These are phyloP conservation scores for Bedellia somnulentella DNA, from an alignment of 2,888 invertebrate species.

Conservation along the genomic window DNA sequence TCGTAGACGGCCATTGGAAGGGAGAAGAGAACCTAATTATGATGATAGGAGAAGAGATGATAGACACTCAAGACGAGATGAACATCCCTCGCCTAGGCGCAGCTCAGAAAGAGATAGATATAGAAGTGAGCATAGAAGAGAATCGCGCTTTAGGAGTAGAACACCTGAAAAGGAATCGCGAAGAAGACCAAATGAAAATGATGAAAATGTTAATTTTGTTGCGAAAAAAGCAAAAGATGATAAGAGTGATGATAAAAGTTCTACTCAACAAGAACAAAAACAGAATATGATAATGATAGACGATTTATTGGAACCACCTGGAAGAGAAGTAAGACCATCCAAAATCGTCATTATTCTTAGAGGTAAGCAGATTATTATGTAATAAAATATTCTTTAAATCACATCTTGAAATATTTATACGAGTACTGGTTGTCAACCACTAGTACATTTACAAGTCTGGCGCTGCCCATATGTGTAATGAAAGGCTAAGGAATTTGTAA, in stretches of 20 bases:
- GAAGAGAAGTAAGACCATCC: constrained; percentile 75
- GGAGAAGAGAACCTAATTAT: constrained; percentile 6
- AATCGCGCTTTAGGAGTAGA: no score
- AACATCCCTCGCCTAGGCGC: no score
- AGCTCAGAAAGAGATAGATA: constrained; percentile 21
- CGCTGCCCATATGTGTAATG: no score
- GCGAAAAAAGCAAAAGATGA: constrained; percentile 27
- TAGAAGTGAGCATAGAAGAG: constrained; percentile 16
- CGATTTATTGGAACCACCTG: constrained; percentile 80
- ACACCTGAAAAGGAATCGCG: constrained; percentile 34
- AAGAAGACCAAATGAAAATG: constrained; percentile 34
- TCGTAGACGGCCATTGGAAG: constrained; percentile 12
- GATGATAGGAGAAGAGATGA: constrained; percentile 6
- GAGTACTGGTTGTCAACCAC: no score
- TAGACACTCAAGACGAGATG: constrained; percentile 5
- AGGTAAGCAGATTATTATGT: constrained; percentile 39
- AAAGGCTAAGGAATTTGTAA: no score
- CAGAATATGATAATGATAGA: constrained; percentile 67
- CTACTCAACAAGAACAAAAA: no score
- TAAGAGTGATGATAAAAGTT: no score
- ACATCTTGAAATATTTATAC: no score
- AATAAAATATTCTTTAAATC: neutral
- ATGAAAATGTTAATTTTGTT: constrained; percentile 15
- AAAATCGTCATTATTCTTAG: constrained; percentile 86
- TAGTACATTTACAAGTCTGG: no score